Conservation (phyloP, 2,113 vertebrate species). For the Tylochromis polylepis region DNA sequence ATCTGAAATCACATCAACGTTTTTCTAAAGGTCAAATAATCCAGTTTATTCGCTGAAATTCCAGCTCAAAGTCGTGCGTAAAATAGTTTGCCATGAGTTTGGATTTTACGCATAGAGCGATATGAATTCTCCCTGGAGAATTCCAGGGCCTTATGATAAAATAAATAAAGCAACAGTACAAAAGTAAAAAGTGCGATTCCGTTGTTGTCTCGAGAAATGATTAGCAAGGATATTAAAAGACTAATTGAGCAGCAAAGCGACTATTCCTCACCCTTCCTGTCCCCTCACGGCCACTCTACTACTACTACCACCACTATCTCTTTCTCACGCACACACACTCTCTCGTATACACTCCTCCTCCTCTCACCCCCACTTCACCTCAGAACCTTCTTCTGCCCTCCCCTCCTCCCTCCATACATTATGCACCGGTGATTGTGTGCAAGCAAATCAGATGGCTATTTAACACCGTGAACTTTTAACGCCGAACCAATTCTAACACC, state of each 20-base stretch:
- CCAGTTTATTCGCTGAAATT: neutral
- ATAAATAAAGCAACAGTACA: neutral
- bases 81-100: slow-evolving; percentile 6
- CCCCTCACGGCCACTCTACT: slow-evolving; percentile 19
- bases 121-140: neutral
- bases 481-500: neutral
- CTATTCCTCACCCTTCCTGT: slow-evolving; percentile 10
- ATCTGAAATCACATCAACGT: neutral
- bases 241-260: slow-evolving; percentile 22
- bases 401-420: slow-evolving; percentile 12
- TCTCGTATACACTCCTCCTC: slow-evolving; percentile 35
- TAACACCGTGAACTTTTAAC: neutral
- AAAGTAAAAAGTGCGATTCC: neutral
- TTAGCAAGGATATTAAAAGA: slow-evolving; percentile 19
- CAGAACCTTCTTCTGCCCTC: slow-evolving; percentile 12
- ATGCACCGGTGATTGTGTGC: neutral
- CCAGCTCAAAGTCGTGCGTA: slow-evolving; percentile 21
- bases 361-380: slow-evolving; percentile 52
- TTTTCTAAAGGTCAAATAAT: neutral
- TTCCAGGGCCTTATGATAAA: neutral
- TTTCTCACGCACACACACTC: slow-evolving; percentile 6
- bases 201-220: neutral
- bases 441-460: neutral
- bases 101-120: slow-evolving; percentile 25
- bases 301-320: neutral